Evolutionary conservation across 1,140 invertebrate species (phyloP).

Genomic region (Halesus radiatus): DNA sequence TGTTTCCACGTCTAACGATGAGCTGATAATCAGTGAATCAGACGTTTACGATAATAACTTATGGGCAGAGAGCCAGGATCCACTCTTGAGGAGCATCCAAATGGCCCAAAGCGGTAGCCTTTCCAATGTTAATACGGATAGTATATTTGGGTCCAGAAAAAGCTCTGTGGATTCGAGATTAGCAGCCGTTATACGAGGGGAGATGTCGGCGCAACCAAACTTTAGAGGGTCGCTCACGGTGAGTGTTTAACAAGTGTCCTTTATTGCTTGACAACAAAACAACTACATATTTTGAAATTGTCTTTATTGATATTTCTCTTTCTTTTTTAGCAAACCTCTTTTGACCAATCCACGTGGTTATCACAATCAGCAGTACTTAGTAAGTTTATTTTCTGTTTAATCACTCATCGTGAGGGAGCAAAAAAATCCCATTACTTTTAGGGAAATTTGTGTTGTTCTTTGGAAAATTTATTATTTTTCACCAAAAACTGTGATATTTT

Average conservation of each 20-base stretch:
- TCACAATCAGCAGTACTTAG: conserved; percentile 38
- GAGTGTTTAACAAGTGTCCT: no score
- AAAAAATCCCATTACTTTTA: no score
- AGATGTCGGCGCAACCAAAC: background rate
- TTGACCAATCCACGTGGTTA: conserved; percentile 44
- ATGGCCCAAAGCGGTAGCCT: conserved; percentile 23
- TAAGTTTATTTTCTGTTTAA: conserved; percentile 18
- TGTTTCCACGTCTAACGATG: conserved; percentile 69
- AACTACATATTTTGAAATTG: no score
- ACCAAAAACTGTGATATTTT: no score
- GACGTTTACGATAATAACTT: conserved; percentile 59
- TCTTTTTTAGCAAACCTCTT: conserved; percentile 22
- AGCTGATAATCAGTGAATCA: conserved; percentile 59
- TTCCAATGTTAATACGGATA: no score
- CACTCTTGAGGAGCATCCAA: conserved; percentile 54
- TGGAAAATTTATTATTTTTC: no score
- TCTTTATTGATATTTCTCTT: conserved; percentile 4
- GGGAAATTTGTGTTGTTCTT: no score
- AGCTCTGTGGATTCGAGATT: no score
- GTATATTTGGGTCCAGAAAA: no score
- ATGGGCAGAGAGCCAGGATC: conserved; percentile 59
- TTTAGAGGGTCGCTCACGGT: background rate
- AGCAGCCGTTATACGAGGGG: no score
- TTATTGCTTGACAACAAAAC: no score
- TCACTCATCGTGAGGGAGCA: no score